Evolutionary conservation across 2,888 invertebrate species (phyloP).

Genomic region (Dermolepida albohirtum): DNA sequence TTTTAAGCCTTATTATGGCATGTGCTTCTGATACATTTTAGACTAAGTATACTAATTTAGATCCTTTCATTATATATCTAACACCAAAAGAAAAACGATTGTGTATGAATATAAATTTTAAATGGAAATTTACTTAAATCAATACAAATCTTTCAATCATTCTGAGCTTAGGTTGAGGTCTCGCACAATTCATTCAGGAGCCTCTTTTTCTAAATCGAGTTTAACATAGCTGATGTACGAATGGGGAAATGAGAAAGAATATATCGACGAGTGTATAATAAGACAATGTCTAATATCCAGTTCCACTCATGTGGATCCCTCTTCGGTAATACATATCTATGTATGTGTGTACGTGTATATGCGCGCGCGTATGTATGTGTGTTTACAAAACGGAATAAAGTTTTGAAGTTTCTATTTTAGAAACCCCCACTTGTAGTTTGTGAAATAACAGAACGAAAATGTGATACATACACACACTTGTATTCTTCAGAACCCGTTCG

Average conservation of each 20-base stretch:
- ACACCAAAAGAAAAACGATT: too few species aligned
- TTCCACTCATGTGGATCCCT: constrained; percentile 50
- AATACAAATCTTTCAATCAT: constrained; percentile 10
- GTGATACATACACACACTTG: neutral
- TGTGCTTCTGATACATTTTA: too few species aligned
- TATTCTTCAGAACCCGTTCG: too few species aligned
- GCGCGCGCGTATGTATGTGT: constrained; percentile 6
- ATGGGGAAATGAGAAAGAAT: constrained; percentile 2
- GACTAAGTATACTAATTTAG: too few species aligned
- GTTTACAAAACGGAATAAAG: constrained; percentile 52
- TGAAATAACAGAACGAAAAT: constrained; percentile 17
- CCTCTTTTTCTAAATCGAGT: neutral
- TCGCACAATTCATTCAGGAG: constrained; percentile 21
- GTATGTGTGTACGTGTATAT: neutral
- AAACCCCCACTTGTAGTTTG: constrained; percentile 41
- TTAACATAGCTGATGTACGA: neutral
- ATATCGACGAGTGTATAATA: constrained; percentile 20
- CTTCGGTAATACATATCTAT: constrained; percentile 46
- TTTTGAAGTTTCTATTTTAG: constrained; percentile 50
- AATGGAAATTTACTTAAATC: constrained; percentile 1
- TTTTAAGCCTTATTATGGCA: too few species aligned
- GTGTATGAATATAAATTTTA: neutral
- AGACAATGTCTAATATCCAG: constrained; percentile 51
- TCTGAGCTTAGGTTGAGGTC: constrained; percentile 8
- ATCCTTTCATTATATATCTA: too few species aligned